Conservation (phyloP, 92 coral and sea anemone genomes). For the Epizoanthus scotinus region DNA sequence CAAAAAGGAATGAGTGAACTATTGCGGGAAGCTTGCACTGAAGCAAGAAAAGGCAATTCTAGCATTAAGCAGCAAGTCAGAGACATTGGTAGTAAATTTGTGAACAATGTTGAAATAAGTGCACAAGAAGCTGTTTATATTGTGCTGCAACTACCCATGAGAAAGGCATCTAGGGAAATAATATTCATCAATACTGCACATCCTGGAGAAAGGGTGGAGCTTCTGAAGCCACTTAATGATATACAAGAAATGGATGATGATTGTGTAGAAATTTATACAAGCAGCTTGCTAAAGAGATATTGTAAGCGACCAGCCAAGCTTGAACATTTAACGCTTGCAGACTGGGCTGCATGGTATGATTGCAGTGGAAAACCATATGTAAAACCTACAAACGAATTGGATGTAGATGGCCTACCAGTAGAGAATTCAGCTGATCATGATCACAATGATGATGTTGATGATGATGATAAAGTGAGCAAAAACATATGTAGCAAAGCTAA, state of each 20-base stretch:
- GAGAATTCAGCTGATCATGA: conserved; percentile 43
- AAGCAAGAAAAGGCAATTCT: conserved; percentile 48
- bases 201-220: conserved; percentile 62
- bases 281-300: conserved; percentile 63
- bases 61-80: conserved; percentile 58
- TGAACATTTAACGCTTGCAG: conserved; percentile 66
- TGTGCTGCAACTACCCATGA: conserved; percentile 53
- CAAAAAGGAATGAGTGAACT: conserved; percentile 63
- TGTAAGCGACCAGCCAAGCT: conserved; percentile 54
- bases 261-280: conserved; percentile 67
- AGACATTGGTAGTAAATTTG: conserved; percentile 61
- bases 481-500: background rate
- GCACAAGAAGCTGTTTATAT: conserved; percentile 77
- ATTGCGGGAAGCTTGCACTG: conserved; percentile 36
- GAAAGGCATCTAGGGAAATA: conserved; percentile 57
- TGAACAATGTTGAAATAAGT: conserved; percentile 75
- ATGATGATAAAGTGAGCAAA: background rate
- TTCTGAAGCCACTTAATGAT: conserved; percentile 63
- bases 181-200: conserved; percentile 71
- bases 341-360: conserved; percentile 87
- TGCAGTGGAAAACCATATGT: conserved; percentile 34
- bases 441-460: conserved; percentile 2
- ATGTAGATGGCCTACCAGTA: conserved; percentile 38
- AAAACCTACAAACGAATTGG: conserved; percentile 26
- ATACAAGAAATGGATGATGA: conserved; percentile 69